Conservation (phyloP, 2,888 invertebrate genomes). For the Neria commutata region DNA sequence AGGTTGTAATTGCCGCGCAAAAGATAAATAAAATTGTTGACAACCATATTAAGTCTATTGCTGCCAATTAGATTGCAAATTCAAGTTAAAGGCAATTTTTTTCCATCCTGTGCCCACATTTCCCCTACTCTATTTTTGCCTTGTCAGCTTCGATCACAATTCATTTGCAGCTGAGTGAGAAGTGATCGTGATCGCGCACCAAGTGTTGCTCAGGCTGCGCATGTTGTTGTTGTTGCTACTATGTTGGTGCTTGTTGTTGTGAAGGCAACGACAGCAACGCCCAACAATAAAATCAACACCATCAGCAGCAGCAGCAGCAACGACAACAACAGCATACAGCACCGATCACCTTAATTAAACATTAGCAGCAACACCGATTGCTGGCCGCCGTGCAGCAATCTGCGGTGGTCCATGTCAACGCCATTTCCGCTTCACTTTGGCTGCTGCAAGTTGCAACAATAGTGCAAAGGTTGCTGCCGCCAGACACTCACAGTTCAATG, state of each 20-base stretch:
- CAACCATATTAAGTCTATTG: no score
- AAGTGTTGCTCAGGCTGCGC: no score
- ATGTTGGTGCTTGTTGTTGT: constrained; percentile 27
- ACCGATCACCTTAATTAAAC: constrained; percentile 38
- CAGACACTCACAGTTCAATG: no score
- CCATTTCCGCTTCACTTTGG: constrained; percentile 43
- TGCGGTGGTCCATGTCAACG: constrained; percentile 53
- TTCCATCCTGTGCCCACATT: background rate
- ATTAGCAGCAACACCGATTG: constrained; percentile 47
- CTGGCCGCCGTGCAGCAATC: constrained; percentile 24
- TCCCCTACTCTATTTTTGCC: background rate
- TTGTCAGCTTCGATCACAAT: constrained; percentile 11
- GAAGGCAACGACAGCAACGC: constrained; percentile 2
- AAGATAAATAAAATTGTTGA: no score
- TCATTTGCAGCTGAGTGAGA: constrained; percentile 37
- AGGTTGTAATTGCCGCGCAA: no score
- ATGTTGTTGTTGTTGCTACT: constrained; percentile 19
- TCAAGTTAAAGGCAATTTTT: no score
- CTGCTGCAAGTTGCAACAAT: constrained; percentile 41
- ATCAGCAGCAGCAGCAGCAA: constrained; percentile 1
- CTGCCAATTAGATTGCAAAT: no score
- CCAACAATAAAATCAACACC: constrained; percentile 6
- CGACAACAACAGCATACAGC: background rate
- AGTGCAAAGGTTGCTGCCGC: constrained; percentile 32
- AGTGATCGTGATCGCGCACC: constrained; percentile 53